phyloP scores from a whole-genome alignment of 2,888 invertebrate genomes.

The Aporophyla nigra region DNA sequence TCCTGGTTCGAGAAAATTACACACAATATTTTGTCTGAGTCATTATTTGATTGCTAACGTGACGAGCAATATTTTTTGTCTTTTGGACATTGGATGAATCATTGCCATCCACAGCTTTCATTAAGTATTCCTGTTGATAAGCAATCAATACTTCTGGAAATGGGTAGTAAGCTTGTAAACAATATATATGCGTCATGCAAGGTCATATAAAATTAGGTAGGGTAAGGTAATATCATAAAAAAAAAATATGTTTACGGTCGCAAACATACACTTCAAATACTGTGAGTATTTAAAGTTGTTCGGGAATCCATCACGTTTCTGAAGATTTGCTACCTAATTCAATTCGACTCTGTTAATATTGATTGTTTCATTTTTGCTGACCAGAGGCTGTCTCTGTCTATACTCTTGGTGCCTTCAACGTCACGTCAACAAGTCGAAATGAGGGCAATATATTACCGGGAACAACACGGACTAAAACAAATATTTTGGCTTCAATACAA shows the following conservation, averaged over 20 bases:
- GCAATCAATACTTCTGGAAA: neutral
- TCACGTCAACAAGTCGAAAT: neutral
- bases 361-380: neutral
- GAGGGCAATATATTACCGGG: neutral
- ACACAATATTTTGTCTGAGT: neutral
- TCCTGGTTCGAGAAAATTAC: constrained; percentile 9
- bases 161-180: neutral
- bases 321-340: neutral
- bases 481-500: constrained; percentile 15
- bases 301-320: too few relatives aligned
- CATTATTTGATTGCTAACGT: neutral
- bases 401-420: neutral
- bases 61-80: neutral
- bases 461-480: constrained; percentile 19
- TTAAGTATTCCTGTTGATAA: neutral
- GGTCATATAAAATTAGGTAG: neutral
- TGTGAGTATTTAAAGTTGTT: too few relatives aligned
- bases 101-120: neutral
- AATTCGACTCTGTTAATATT: neutral
- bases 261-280: too few relatives aligned
- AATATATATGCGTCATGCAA: neutral
- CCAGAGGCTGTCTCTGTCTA: neutral
- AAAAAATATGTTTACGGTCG: neutral
- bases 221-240: too few relatives aligned
- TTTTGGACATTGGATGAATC: constrained; percentile 5